Base-by-base conservation (phyloP, 2,888 invertebrate species). In the Allolobophora icterica region DNA sequence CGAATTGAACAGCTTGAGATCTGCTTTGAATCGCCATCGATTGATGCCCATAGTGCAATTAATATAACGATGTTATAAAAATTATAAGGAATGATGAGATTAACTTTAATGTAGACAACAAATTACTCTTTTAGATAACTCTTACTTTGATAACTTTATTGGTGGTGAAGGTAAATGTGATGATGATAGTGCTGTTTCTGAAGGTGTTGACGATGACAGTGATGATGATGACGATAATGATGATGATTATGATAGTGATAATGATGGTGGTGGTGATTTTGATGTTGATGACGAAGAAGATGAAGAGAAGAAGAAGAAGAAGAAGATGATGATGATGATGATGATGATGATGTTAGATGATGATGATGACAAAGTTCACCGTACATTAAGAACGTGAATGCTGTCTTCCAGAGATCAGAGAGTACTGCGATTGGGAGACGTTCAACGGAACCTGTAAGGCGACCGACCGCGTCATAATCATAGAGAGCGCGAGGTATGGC, bases 391-490 rank as follows among this genome's bases (percentile, higher is more conserved):
- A 52, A 52, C 52, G 24, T 52, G 21, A 6, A 24, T 52, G 24
- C 11, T 52, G 24, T 71, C 11, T 71, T n/a, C 6, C 11, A 71
- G 71, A 71, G 30, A 30, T 71, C 30, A 30, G 89, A 38, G 91
- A 91, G 90, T 91, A 89, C 42, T 91, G 91, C 71, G 91, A 91
- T 33, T 91, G 91, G 91, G 91, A 91, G 33, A 87, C 87, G 33
- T 90, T 91, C 34, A 83, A 87, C 34, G 84, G 58, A n/a, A 84
- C 90, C 1, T 91, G 91, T 33, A n/a, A 13, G 1, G n/a, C 84
- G 35, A 45, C 15, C 33, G 83, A 89, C 33, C 83, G 91, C 17
- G 90, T 91, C 24, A 33, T 91, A 2, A 33, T 91, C 34, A 84
- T 91, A 84, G 40, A 84, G 17, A 21, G 34, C 33, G 91, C 91